phyloP scores from a whole-genome alignment of 2,113 vertebrate genomes.

The Chunga burmeisteri region DNA sequence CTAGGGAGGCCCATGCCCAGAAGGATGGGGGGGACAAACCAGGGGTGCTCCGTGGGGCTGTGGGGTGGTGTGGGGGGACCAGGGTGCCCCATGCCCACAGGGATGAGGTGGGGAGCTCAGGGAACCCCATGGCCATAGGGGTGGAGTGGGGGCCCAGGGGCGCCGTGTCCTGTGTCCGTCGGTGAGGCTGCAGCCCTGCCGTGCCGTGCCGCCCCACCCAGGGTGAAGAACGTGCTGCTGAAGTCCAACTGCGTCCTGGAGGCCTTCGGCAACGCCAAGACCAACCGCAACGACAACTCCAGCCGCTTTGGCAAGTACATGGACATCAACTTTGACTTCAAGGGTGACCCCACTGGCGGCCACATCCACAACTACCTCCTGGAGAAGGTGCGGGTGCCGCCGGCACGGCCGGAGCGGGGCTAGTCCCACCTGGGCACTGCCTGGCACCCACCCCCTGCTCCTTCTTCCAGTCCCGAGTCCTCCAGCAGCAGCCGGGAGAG shows the following conservation, averaged over 20 bases:
- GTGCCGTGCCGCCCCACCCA: not conserved
- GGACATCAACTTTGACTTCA: constrained; percentile 98
- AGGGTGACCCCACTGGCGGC: constrained; percentile 89
- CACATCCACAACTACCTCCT: constrained; percentile 96
- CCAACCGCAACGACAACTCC: constrained; percentile 95
- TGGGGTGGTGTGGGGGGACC: not conserved
- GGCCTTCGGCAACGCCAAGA: constrained; percentile 93
- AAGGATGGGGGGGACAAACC: too few species aligned
- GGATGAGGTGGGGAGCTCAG: not conserved
- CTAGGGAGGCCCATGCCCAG: too few species aligned
- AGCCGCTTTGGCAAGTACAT: constrained; percentile 97
- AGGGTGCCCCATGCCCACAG: not conserved
- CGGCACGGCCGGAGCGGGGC: rapidly evolving
- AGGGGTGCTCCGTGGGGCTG: too few species aligned
- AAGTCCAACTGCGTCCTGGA: constrained; percentile 94
- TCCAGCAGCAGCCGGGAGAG: constrained; percentile 89
- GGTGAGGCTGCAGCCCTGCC: not conserved
- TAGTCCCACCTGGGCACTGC: rapidly evolving
- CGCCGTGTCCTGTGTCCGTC: too few species aligned
- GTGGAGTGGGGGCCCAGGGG: not conserved
- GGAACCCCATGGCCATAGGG: not conserved
- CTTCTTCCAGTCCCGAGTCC: constrained; percentile 85
- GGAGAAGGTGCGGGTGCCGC: constrained; percentile 83
- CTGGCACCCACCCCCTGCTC: not conserved
- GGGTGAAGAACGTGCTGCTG: constrained; percentile 91